A percentile compares a stretch with the other conserved stretches of the same genome.
Conservation (phyloP, 2,888 invertebrate genomes). For the Athripsodes cinereus region DNA sequence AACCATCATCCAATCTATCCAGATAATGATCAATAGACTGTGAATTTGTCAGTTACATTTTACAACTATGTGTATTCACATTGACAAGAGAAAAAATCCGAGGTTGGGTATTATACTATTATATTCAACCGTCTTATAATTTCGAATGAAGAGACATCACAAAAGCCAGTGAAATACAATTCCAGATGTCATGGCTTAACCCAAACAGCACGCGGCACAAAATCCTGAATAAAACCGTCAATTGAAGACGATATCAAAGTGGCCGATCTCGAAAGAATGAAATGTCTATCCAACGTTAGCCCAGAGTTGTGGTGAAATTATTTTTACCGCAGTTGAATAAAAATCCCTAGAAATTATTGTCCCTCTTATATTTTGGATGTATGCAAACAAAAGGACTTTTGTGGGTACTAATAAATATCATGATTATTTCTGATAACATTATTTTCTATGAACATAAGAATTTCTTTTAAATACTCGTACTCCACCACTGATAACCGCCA, state of each 20-base stretch:
- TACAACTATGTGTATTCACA: too few relatives aligned
- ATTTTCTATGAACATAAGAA: too few relatives aligned
- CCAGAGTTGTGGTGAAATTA: neutral
- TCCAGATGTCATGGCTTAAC: conserved; percentile 18
- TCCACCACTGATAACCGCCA: too few relatives aligned
- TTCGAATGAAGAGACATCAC: neutral
- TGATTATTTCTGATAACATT: too few relatives aligned
- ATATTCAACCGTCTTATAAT: neutral
- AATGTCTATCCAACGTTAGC: neutral
- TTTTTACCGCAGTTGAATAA: neutral
- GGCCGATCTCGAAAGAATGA: conserved; percentile 16
- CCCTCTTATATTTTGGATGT: neutral
- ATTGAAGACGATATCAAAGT: conserved; percentile 15
- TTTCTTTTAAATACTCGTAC: too few relatives aligned
- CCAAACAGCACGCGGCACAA: conserved; percentile 18
- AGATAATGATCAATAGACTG: too few relatives aligned
- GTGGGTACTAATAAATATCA: too few relatives aligned
- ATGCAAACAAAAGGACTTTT: too few relatives aligned
- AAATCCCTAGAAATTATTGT: neutral
- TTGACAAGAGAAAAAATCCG: too few relatives aligned
- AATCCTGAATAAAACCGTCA: conserved; percentile 22
- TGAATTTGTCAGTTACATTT: too few relatives aligned
- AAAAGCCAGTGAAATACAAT: conserved; percentile 3
- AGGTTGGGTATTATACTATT: neutral
- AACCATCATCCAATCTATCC: too few relatives aligned